Base-by-base conservation (phyloP, 1,140 invertebrate species). In the Panulirus ornatus region DNA sequence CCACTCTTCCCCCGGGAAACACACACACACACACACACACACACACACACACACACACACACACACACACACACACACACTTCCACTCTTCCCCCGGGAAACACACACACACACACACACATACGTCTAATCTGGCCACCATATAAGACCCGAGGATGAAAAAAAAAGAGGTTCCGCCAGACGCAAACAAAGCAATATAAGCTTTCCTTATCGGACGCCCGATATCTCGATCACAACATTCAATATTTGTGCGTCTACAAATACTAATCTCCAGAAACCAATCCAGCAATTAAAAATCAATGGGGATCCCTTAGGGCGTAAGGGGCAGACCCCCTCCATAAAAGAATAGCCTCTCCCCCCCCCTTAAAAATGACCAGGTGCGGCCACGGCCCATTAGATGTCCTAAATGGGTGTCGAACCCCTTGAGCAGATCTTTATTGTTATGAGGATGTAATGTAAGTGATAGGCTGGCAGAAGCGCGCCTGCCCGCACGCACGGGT, bases 371-470 rank as follows among this genome's bases (percentile, higher is more conserved):
- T 11, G 22, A 38, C 70, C 70, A 73, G 70, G 70, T 73, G 70
- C 70, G n/a, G 11, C 70, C 70, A 73, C 70, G 70, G 70, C 34
- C 70, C 70, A 73, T 73, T 73, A 73, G 70, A 38, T 38, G 70
- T 38, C 27, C 27, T 38, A 6, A 73, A 73, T 73, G 34, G 70
- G 70, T 19, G 70, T 38, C 70, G 34, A 73, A 73, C 36, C 70
- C 70, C 70, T 73, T 73, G 70, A 73, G 70, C 34, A 73, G 42
- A 73, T 73, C 70, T 73, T 73, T 73, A 73, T 73, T 73, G 70
- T 73, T 11, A 73, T n/a, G 70, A 38, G 70, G 22, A 38, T 38
- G 70, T 38, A 73, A 73, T 73, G 70, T 38, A 73, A 73, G 70
- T 73, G 70, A 73, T 73, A 73, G 70, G 70, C 70, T 38, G 70